Percentiles rank a stretch among this genome's conserved stretches.
Evolutionary conservation across 2,888 invertebrate species (phyloP).

Genomic region (Drosophila subsilvestris): DNA sequence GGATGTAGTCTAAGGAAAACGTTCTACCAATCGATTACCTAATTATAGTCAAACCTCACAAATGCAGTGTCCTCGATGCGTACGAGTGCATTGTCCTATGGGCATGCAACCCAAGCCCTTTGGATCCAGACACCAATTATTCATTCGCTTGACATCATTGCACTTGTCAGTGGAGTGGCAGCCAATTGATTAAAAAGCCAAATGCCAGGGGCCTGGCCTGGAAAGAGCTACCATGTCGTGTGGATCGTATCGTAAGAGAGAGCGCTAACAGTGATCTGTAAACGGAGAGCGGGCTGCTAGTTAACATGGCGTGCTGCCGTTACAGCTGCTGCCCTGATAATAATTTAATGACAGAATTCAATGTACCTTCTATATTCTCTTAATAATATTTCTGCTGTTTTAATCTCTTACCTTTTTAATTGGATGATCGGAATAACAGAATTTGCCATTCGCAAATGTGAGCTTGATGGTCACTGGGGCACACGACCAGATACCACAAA

Average conservation of each 20-base stretch:
- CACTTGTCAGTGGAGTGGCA: constrained; percentile 22
- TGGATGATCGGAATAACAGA: constrained; percentile 84
- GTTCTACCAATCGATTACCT: constrained; percentile 33
- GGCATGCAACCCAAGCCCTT: constrained; percentile 11
- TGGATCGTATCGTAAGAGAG: no score
- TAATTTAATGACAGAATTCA: no score
- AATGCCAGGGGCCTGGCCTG: no score
- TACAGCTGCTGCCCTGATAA: no score
- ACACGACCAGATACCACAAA: constrained; percentile 84
- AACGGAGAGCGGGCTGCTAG: no score
- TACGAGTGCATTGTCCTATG: constrained; percentile 27
- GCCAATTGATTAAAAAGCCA: constrained; percentile 1
- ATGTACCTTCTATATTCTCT: no score
- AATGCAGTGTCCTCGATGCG: constrained; percentile 1
- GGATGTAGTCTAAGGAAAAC: constrained; percentile 4
- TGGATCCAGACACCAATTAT: not conserved
- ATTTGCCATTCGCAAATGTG: constrained; percentile 89
- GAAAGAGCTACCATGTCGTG: no score
- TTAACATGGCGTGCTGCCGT: no score
- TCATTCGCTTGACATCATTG: constrained; percentile 58
- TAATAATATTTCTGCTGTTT: no score
- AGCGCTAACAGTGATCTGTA: no score
- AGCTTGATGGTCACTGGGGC: constrained; percentile 89
- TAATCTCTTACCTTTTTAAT: not conserved
- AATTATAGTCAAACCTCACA: constrained; percentile 25